phyloP scores from a whole-genome alignment of 2,888 invertebrate species.

The Parnassius smintheus region DNA sequence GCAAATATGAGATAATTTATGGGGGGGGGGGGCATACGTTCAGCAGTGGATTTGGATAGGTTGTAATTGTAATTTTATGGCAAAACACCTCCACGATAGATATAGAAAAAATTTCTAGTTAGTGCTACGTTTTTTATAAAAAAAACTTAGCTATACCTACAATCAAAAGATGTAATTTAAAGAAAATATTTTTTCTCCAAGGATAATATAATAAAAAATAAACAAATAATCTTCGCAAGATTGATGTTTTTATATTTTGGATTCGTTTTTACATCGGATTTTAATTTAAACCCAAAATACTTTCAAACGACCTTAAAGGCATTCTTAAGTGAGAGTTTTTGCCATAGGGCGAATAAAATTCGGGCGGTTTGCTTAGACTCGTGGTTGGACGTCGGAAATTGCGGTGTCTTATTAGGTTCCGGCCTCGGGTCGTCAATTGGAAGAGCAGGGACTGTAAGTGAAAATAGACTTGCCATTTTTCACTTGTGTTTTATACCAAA shows the following conservation, averaged over 20 bases:
- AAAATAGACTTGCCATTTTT: constrained; percentile 50
- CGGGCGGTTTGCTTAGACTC: constrained; percentile 58
- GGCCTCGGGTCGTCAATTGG: constrained; percentile 56
- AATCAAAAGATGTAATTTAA: no score
- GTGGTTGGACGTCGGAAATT: constrained; percentile 66
- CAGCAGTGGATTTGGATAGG: no score
- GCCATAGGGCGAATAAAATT: constrained; percentile 51
- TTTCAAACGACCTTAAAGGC: constrained; percentile 33
- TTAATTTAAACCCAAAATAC: constrained; percentile 22
- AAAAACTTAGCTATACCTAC: no score
- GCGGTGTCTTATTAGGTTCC: constrained; percentile 73
- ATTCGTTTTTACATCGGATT: constrained; percentile 20
- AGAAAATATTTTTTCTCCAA: no score
- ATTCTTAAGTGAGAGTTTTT: constrained; percentile 52
- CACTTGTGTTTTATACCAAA: constrained; percentile 28
- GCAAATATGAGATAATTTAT: no score
- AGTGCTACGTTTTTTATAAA: no score
- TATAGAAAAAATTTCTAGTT: no score
- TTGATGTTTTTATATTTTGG: constrained; percentile 10
- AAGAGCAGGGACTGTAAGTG: constrained; percentile 47
- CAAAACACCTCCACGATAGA: no score
- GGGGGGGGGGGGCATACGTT: no score
- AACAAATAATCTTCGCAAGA: not conserved
- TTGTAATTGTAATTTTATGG: no score
- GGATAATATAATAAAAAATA: no score